Percentiles rank a stretch among this genome's conserved stretches.
Evolutionary conservation across 2,888 invertebrate species (phyloP).

Genomic region (Ceratothoa steindachneri): DNA sequence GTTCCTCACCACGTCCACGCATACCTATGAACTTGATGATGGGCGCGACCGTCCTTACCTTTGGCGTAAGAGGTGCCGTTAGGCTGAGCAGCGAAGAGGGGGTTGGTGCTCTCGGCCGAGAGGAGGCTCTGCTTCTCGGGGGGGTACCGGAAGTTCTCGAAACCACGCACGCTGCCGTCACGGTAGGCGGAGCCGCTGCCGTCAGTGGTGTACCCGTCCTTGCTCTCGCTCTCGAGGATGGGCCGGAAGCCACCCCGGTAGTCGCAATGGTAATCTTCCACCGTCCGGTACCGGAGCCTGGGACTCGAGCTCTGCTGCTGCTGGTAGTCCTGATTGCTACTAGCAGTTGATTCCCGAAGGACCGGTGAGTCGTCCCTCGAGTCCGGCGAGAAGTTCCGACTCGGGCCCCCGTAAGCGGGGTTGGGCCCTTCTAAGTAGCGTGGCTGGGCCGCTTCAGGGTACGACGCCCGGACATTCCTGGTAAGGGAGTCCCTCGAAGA

Average conservation of each 20-base stretch:
- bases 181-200: conserved; percentile 37
- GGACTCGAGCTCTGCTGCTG: conserved; percentile 18
- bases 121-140: conserved; percentile 36
- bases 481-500: not conserved
- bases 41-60: conserved; percentile 30
- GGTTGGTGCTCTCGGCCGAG: conserved; percentile 20
- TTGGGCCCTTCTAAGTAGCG: not conserved
- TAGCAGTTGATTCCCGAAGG: not conserved
- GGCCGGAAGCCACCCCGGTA: conserved; percentile 45
- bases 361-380: not conserved
- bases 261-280: conserved; percentile 43
- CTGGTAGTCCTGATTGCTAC: not conserved
- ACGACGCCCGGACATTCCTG: not conserved
- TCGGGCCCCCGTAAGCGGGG: not conserved
- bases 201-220: conserved; percentile 43
- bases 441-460: not conserved
- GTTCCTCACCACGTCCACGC: no score
- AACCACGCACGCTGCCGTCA: conserved; percentile 31
- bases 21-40: no score
- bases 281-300: conserved; percentile 26
- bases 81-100: conserved; percentile 10
- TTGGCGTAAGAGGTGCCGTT: conserved; percentile 36
- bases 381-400: not conserved
- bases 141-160: conserved; percentile 34
- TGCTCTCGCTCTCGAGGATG: conserved; percentile 5